Conservation (phyloP, 2,888 invertebrate genomes). For the Lissocephala sabroskyi region DNA sequence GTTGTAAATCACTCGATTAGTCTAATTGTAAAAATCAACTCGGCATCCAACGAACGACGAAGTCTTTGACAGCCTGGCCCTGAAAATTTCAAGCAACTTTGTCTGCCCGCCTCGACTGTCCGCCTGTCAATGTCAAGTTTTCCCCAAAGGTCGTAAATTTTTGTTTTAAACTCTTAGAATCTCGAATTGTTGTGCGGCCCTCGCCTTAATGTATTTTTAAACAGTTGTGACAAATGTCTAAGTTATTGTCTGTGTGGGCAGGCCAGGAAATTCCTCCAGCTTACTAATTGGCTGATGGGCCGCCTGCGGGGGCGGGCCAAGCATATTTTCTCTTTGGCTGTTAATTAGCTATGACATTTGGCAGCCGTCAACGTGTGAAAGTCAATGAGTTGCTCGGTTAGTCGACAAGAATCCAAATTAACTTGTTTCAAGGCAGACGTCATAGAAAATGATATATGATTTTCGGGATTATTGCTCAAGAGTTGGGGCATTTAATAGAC, state of each 20-base stretch:
- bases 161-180: too few relatives aligned
- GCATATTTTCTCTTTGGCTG: too few relatives aligned
- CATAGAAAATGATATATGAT: too few relatives aligned
- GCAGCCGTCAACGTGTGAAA: slow-evolving; percentile 6
- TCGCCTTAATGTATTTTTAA: slow-evolving; percentile 47
- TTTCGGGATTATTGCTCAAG: too few relatives aligned
- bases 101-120: background rate
- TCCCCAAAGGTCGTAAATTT: slow-evolving; percentile 51
- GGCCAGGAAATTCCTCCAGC: slow-evolving; percentile 5
- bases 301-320: slow-evolving; percentile 3
- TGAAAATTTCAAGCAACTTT: background rate
- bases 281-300: slow-evolving; percentile 25
- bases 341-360: slow-evolving; percentile 29
- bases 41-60: background rate
- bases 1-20: slow-evolving; percentile 60
- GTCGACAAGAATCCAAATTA: too few relatives aligned
- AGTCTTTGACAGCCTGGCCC: background rate
- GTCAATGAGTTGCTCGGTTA: too few relatives aligned
- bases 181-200: slow-evolving; percentile 3
- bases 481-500: too few relatives aligned
- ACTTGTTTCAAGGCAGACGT: too few relatives aligned
- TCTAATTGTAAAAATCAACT: slow-evolving; percentile 59
- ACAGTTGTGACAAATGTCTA: slow-evolving; percentile 49
- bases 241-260: slow-evolving; percentile 21
- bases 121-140: slow-evolving; percentile 48